A percentile compares a stretch with the other conserved stretches of the same genome.
Evolutionary conservation across 2,797 vertebrate genomes (phyloP).

Genomic region (Enteromius viviparus): DNA sequence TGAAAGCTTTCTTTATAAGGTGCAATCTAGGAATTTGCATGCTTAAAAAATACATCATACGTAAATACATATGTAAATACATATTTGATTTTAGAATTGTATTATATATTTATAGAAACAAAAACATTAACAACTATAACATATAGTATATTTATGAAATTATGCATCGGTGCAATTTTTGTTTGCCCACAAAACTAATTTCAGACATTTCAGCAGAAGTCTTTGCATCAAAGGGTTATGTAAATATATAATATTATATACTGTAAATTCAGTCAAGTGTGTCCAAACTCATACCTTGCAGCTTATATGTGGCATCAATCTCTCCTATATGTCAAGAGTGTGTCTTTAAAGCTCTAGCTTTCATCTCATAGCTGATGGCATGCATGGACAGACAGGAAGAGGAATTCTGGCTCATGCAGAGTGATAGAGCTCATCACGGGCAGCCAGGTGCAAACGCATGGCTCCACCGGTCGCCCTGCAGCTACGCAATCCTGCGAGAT

Average conservation of each 20-base stretch:
- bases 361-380: constrained; percentile 28
- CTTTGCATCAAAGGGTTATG: background rate
- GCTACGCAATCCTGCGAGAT: constrained; percentile 53
- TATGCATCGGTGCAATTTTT: background rate
- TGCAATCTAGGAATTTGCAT: background rate
- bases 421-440: constrained; percentile 44
- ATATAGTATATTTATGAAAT: background rate
- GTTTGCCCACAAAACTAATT: constrained; percentile 9
- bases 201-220: background rate
- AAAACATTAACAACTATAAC: background rate
- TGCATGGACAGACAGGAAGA: constrained; percentile 37
- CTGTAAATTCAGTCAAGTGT: constrained; percentile 3
- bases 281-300: background rate
- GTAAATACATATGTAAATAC: background rate
- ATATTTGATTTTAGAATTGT: no score
- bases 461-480: constrained; percentile 45
- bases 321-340: background rate
- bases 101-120: no score
- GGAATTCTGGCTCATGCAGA: constrained; percentile 20
- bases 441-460: constrained; percentile 53
- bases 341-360: constrained; percentile 9
- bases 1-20: background rate
- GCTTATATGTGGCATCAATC: constrained; percentile 1
- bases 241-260: no score
- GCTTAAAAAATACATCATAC: background rate